These are phyloP conservation scores for Sebastes kiyomatsui DNA, from an alignment of 2,797 vertebrate genomes.

Conservation along the genomic window DNA sequence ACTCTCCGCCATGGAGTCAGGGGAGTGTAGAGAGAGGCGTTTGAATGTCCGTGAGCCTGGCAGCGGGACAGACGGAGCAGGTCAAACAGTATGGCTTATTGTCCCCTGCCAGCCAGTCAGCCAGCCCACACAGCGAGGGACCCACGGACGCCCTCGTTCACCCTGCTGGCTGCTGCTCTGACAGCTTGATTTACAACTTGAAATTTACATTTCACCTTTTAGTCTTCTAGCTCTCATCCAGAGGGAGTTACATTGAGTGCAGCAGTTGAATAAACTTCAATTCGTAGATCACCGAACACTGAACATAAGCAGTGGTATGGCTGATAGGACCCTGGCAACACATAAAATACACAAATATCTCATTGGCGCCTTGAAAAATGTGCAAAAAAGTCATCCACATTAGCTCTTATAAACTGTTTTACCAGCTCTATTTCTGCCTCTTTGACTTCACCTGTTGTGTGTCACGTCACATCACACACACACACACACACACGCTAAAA, in stretches of 20 bases:
- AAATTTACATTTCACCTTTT: conserved; percentile 34
- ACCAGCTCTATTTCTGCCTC: no score
- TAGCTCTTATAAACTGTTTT: neutral
- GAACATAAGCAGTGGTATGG: neutral
- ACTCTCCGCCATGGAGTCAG: conserved; percentile 21
- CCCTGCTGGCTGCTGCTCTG: conserved; percentile 61
- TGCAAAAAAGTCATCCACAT: neutral
- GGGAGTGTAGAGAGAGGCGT: conserved; percentile 37
- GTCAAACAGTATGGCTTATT: conserved; percentile 77
- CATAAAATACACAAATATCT: conserved; percentile 1
- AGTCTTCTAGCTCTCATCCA: conserved; percentile 12
- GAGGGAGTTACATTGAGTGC: neutral
- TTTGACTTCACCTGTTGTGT: conserved; percentile 5
- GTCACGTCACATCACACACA: neutral
- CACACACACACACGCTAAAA: neutral
- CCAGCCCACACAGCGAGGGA: conserved; percentile 69
- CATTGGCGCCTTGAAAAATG: neutral
- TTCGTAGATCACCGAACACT: neutral
- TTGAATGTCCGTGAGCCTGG: conserved; percentile 61
- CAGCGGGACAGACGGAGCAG: conserved; percentile 50
- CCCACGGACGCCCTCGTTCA: conserved; percentile 62
- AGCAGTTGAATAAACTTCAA: neutral
- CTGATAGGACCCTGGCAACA: neutral
- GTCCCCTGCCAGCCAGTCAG: conserved; percentile 64
- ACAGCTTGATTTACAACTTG: conserved; percentile 68